phyloP scores from a whole-genome alignment of 2,888 invertebrate genomes.

The Zygothrica quintamaculata region DNA sequence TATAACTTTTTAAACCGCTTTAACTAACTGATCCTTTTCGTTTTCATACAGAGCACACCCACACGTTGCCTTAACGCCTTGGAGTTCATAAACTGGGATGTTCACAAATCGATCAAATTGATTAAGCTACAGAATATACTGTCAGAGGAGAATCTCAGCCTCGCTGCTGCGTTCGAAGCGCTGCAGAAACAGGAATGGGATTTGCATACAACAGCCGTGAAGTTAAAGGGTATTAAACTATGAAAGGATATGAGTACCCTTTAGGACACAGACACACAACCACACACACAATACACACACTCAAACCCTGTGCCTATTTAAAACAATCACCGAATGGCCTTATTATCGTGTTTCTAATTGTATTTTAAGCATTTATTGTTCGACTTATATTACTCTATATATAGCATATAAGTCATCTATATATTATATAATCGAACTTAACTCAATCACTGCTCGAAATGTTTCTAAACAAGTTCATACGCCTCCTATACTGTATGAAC shows the following conservation, averaged over 20 bases:
- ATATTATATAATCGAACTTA: slow-evolving; percentile 22
- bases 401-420: slow-evolving; percentile 23
- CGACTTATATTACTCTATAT: slow-evolving; percentile 33
- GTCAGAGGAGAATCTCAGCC: slow-evolving; percentile 68
- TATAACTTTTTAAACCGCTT: neutral
- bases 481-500: slow-evolving; percentile 43
- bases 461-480: slow-evolving; percentile 58
- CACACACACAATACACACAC: slow-evolving; percentile 10
- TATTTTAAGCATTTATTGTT: slow-evolving; percentile 44
- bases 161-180: slow-evolving; percentile 81
- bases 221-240: slow-evolving; percentile 74
- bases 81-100: slow-evolving; percentile 94
- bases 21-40: neutral
- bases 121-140: slow-evolving; percentile 84
- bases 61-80: slow-evolving; percentile 92
- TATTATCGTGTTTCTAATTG: slow-evolving; percentile 30
- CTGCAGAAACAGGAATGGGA: slow-evolving; percentile 84
- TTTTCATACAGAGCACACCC: slow-evolving; percentile 86
- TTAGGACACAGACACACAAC: neutral
- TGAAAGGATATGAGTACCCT: slow-evolving; percentile 28
- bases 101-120: slow-evolving; percentile 93
- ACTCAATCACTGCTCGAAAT: slow-evolving; percentile 68
- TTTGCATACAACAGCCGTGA: slow-evolving; percentile 83
- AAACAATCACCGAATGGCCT: slow-evolving; percentile 38
- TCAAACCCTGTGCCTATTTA: slow-evolving; percentile 45